Evolutionary conservation across 1,140 invertebrate species (phyloP).

Genomic region (Diprion similis): DNA sequence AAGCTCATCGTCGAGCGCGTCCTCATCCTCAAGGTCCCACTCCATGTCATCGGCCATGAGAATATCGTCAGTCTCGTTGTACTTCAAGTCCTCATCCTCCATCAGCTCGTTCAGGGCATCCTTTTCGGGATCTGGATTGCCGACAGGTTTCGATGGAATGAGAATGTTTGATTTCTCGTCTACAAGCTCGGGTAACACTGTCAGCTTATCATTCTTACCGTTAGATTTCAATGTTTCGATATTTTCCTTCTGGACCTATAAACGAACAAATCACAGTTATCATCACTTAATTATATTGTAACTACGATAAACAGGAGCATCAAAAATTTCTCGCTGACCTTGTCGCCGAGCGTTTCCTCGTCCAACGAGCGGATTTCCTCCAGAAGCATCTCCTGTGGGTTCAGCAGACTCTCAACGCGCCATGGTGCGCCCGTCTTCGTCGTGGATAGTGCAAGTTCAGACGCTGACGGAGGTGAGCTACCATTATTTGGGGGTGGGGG

Average conservation of each 20-base stretch:
- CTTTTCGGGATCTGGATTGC: constrained; percentile 16
- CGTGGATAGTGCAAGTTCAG: too few species aligned
- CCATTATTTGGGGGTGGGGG: neutral
- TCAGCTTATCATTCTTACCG: constrained; percentile 32
- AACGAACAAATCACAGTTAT: neutral
- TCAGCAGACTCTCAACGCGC: constrained; percentile 12
- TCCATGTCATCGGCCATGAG: constrained; percentile 36
- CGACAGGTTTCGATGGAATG: constrained; percentile 22
- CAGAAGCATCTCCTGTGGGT: constrained; percentile 41
- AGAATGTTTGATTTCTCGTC: neutral
- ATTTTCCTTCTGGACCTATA: constrained; percentile 46
- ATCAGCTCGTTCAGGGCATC: constrained; percentile 41
- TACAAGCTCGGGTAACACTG: neutral
- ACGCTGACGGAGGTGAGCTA: neutral
- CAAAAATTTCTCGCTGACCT: constrained; percentile 30
- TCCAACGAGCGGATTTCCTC: constrained; percentile 46
- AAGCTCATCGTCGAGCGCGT: constrained; percentile 38
- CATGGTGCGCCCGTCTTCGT: neutral
- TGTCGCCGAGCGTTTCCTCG: constrained; percentile 38
- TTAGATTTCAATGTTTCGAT: constrained; percentile 48
- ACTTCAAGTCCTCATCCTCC: constrained; percentile 42
- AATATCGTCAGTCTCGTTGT: constrained; percentile 34
- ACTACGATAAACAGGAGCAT: neutral
- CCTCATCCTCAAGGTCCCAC: constrained; percentile 39
- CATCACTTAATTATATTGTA: constrained; percentile 6